Conservation (phyloP, 2,888 invertebrate species). For the Morpho achilles region DNA sequence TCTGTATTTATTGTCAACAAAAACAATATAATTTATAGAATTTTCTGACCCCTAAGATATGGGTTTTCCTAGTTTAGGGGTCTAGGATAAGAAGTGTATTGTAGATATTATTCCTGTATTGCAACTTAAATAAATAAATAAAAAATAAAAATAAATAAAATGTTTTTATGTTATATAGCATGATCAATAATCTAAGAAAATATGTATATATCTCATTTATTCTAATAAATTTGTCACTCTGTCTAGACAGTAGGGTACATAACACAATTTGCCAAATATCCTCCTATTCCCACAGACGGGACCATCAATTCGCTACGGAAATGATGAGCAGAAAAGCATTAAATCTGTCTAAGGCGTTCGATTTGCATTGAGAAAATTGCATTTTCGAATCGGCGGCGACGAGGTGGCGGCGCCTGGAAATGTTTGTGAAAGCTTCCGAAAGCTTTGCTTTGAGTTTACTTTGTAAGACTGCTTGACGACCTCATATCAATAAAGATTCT, state of each 20-base stretch:
- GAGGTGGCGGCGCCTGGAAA: constrained; percentile 51
- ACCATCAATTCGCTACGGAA: constrained; percentile 53
- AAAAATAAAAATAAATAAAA: too few species aligned
- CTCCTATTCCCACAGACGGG: constrained; percentile 32
- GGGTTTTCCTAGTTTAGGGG: too few species aligned
- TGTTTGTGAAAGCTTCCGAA: constrained; percentile 57
- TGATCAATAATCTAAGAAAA: too few species aligned
- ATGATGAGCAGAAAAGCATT: constrained; percentile 71
- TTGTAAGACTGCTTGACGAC: constrained; percentile 5
- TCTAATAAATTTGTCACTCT: constrained; percentile 50
- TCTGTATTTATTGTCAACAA: too few species aligned
- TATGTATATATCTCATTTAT: not conserved
- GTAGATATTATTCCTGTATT: too few species aligned
- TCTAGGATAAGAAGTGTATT: too few species aligned
- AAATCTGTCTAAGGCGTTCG: constrained; percentile 72
- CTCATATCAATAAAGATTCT: not conserved
- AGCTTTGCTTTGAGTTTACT: constrained; percentile 50
- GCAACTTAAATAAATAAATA: too few species aligned
- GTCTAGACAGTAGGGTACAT: constrained; percentile 26
- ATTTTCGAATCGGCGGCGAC: constrained; percentile 64
- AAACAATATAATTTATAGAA: too few species aligned
- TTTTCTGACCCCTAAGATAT: too few species aligned
- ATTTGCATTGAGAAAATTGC: constrained; percentile 76
- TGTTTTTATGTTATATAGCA: too few species aligned
- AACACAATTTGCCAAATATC: constrained; percentile 22